phyloP scores from a whole-genome alignment of 2,113 vertebrate species.

The Tachysurus vachellii region DNA sequence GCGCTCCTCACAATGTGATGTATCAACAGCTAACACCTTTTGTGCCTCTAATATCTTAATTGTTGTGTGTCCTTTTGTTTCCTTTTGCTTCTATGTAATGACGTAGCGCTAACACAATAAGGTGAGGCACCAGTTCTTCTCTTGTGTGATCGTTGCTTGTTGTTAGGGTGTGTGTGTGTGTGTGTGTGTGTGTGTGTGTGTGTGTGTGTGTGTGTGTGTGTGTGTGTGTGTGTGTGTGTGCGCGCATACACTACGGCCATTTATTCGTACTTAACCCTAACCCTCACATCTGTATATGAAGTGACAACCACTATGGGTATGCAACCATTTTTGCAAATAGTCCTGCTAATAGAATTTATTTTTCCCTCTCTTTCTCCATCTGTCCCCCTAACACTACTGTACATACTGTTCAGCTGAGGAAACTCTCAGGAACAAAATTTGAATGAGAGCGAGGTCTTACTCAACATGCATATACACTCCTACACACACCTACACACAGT shows the following conservation, averaged over 20 bases:
- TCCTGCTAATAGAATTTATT: not conserved
- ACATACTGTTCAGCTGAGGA: not conserved
- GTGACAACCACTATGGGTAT: slow-evolving; percentile 2
- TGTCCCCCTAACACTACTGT: slow-evolving; percentile 27
- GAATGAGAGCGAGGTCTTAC: not conserved
- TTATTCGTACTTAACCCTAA: slow-evolving; percentile 1
- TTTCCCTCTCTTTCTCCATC: slow-evolving; percentile 13
- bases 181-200: not conserved
- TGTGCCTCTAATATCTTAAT: slow-evolving; percentile 47
- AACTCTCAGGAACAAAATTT: not conserved
- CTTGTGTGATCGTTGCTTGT: slow-evolving; percentile 38
- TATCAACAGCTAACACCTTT: slow-evolving; percentile 14
- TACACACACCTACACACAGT: slow-evolving; percentile 4
- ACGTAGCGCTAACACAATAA: slow-evolving; percentile 77
- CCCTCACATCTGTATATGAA: not conserved
- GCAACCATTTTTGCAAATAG: not conserved
- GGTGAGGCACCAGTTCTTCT: slow-evolving; percentile 66
- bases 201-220: not conserved
- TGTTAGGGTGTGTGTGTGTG: slow-evolving; percentile 4
- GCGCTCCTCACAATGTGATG: slow-evolving; percentile 52
- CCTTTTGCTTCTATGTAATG: slow-evolving; percentile 67
- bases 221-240: not conserved
- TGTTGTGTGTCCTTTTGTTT: slow-evolving; percentile 62
- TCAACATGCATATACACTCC: slow-evolving; percentile 17
- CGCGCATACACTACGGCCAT: not conserved